Evolutionary conservation across 2,113 vertebrate species (phyloP), one percentile per base, ranked within the genome.

Genomic region (Dasyprocta punctata): DNA sequence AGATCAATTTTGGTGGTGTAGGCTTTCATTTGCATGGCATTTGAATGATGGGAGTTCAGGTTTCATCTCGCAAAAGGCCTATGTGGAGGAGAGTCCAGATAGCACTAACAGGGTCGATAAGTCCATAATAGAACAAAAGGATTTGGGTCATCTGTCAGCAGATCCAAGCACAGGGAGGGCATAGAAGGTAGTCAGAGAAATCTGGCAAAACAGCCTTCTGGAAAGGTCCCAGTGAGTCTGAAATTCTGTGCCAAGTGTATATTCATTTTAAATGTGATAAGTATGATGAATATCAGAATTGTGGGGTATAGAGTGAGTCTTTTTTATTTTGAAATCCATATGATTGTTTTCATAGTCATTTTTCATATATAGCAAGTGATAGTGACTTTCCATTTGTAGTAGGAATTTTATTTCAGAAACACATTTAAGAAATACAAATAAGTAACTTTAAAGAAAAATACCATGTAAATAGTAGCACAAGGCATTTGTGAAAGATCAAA

Each of bases 341-440:
- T 1, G 44, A 47, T 75, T n/a, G 14, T 63, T 80, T 44, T 28
- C 10, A 11, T 44, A 58, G 12, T 78, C 65, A 41, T 58, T 83
- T 77, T 54, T 26, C 33, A 38, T 69, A 63, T 16, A 1, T 7
- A 0, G 33, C 54, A 71, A 61, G 13, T 52, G 16, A 78, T 33
- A 24, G 5, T 17, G 28, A 47, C 54, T 86, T 90, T 95, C 83
- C 77, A 3, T 61, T 69, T 69, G n/a, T 14, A 44, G 4, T 77
- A 58, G 52, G 49, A 22, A 88, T 89, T 95, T 93, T 44, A 71
- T 85, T 86, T 92, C 41, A 61, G 58, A 89, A 47, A 28, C 49
- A 73, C 60, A 49, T n/a, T 52, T 7, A 12, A 85, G 56, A 41
- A 58, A 96, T 88, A 36, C 26, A 77, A 58, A 19, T 44, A 33